These are phyloP conservation scores for Nasonia vitripennis DNA, from an alignment of 1,140 invertebrate species.

Conservation along the genomic window DNA sequence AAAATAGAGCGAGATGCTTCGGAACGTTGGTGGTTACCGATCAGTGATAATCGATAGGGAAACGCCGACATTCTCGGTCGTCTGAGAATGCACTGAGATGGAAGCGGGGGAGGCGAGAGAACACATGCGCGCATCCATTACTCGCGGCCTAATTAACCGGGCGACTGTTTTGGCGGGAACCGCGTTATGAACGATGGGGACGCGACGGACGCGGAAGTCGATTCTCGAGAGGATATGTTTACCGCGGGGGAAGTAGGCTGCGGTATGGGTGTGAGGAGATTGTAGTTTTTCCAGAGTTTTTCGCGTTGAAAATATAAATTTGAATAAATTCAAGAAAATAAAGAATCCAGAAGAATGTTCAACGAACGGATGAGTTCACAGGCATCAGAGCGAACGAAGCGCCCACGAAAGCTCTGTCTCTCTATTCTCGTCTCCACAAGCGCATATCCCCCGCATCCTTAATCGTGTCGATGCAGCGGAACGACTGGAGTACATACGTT, in stretches of 20 bases:
- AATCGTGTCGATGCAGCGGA: background rate
- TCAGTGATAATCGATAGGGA: background rate
- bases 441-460: slow-evolving; percentile 5
- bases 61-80: background rate
- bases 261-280: background rate
- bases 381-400: too few relatives aligned
- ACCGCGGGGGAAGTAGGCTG: background rate
- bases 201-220: background rate
- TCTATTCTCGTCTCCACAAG: background rate
- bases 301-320: too few relatives aligned
- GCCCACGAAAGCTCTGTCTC: too few relatives aligned
- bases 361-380: too few relatives aligned
- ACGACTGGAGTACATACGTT: background rate
- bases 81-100: background rate
- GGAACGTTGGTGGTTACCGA: too few relatives aligned
- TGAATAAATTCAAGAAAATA: too few relatives aligned
- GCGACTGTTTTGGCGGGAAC: background rate
- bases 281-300: too few relatives aligned
- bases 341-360: too few relatives aligned
- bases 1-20: too few relatives aligned
- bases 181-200: background rate
- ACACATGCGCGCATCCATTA: background rate
- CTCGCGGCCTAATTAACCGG: background rate
- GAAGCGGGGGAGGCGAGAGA: background rate
- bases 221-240: background rate